Evolutionary conservation across 2,797 vertebrate species (phyloP).

Genomic region (Ataeniobius toweri): DNA sequence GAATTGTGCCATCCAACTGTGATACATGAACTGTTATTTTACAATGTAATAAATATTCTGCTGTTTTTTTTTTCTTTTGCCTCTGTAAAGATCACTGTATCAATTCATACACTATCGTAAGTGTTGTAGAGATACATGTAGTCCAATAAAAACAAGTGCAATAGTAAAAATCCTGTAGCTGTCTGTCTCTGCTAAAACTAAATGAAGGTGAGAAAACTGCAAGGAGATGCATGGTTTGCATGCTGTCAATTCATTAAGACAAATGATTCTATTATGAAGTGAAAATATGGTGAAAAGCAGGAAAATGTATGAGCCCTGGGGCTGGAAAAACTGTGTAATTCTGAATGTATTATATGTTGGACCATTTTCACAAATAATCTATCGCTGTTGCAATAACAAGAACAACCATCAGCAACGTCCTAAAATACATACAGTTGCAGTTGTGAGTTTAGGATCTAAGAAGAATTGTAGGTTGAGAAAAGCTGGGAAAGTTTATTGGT

Average conservation of each 20-base stretch:
- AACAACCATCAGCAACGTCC: neutral
- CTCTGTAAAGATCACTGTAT: conserved; percentile 64
- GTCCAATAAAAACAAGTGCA: conserved; percentile 66
- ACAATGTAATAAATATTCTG: conserved; percentile 31
- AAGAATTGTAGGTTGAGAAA: neutral
- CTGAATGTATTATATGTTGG: neutral
- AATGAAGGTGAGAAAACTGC: neutral
- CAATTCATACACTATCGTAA: conserved; percentile 65
- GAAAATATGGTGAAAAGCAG: neutral
- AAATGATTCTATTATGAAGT: conserved; percentile 6
- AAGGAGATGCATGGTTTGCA: neutral
- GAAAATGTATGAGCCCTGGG: neutral
- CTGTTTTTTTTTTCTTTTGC: conserved; percentile 42
- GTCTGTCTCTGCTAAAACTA: conserved; percentile 13
- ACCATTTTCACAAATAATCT: neutral
- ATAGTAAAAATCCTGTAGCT: conserved; percentile 6
- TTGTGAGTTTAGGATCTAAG: neutral
- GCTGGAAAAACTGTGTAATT: neutral
- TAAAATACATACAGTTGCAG: neutral
- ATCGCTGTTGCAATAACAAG: neutral
- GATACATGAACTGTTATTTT: conserved; percentile 30
- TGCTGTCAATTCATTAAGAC: conserved; percentile 3
- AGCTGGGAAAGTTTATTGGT: neutral
- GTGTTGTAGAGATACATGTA: conserved; percentile 74
- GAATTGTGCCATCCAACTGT: conserved; percentile 30